Percentiles rank a stretch among this genome's conserved stretches.
Evolutionary conservation across 2,113 vertebrate genomes (phyloP).

Genomic region (Elachura formosa): DNA sequence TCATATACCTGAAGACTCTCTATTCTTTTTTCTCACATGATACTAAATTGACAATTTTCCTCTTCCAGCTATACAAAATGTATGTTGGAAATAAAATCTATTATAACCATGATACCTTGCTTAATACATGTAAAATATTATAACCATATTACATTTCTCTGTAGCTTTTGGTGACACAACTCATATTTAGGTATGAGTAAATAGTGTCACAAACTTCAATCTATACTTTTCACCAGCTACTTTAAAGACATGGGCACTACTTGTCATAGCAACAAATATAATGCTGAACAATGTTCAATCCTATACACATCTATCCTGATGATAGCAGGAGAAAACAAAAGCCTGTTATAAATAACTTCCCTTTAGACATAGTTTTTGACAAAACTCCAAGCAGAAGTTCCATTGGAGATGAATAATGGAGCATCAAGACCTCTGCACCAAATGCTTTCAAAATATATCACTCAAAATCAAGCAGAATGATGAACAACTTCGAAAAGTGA

Average conservation of each 20-base stretch:
- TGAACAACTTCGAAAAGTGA: neutral
- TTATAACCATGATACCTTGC: neutral
- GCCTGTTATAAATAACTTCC: neutral
- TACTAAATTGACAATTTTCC: neutral
- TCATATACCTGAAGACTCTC: neutral
- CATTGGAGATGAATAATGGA: neutral
- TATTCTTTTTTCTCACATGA: neutral
- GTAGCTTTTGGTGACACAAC: neutral
- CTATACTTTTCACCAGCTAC: neutral
- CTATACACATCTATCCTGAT: neutral
- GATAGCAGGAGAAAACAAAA: neutral
- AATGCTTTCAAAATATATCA: neutral
- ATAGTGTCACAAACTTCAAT: neutral
- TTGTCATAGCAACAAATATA: neutral
- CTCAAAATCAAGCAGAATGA: neutral
- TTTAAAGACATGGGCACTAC: neutral
- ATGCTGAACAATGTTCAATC: neutral
- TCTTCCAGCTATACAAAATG: neutral
- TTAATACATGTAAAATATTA: neutral
- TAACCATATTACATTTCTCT: neutral
- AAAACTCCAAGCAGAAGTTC: neutral
- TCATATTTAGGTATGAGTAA: neutral
- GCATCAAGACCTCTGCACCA: neutral
- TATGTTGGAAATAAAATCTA: neutral
- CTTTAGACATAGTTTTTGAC: neutral